Evolutionary conservation across 1,140 invertebrate genomes (phyloP).

Genomic region (Drosophila nigrodunni): DNA sequence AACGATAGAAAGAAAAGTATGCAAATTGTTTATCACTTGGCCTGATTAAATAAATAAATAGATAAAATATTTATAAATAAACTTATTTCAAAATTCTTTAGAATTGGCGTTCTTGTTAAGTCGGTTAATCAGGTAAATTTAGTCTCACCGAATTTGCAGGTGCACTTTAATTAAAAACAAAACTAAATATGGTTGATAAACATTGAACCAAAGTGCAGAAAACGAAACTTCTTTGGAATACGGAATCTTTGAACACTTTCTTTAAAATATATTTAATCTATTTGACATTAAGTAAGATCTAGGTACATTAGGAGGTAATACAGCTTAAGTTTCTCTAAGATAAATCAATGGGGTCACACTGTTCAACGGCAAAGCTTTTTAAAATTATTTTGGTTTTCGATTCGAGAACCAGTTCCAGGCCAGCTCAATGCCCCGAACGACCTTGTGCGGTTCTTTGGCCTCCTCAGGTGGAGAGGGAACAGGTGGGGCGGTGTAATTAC

Average conservation of each 20-base stretch:
- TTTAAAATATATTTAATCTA: not conserved
- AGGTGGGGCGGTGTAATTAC: not conserved
- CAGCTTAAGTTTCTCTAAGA: not conserved
- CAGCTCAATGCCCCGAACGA: slow-evolving; percentile 15
- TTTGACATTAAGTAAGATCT: not conserved
- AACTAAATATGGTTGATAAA: not conserved
- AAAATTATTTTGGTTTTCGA: not conserved
- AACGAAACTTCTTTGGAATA: not conserved
- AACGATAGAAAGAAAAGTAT: too few relatives aligned
- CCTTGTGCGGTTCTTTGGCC: slow-evolving; percentile 19
- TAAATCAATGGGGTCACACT: not conserved
- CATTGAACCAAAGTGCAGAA: not conserved
- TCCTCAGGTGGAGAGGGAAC: not conserved
- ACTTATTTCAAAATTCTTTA: not conserved
- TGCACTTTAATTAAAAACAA: not conserved
- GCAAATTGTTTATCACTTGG: too few relatives aligned
- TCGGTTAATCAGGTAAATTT: not conserved
- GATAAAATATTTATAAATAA: not conserved
- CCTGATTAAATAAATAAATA: too few relatives aligned
- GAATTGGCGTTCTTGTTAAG: not conserved
- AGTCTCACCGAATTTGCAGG: not conserved
- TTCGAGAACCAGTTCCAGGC: slow-evolving; percentile 9
- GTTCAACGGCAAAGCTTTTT: not conserved
- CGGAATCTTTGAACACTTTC: too few relatives aligned
- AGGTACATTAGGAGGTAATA: too few relatives aligned